These are phyloP conservation scores for Calameuta pallipes DNA, from an alignment of 2,888 invertebrate genomes.

Conservation along the genomic window DNA sequence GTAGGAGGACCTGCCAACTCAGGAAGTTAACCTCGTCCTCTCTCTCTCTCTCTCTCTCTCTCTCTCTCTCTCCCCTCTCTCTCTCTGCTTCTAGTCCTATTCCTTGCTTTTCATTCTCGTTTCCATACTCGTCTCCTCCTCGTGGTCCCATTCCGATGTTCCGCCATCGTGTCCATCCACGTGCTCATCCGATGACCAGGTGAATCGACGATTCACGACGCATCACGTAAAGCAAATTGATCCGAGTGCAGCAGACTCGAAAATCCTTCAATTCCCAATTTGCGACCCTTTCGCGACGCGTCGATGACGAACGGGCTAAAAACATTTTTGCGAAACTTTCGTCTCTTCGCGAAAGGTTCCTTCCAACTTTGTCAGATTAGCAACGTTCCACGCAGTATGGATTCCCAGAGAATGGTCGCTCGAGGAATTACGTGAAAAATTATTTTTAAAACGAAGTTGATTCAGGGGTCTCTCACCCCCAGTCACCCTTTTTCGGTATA, in stretches of 20 bases:
- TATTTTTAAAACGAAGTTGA: neutral
- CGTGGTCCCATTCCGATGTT: neutral
- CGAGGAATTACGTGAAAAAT: neutral
- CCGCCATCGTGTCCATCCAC: neutral
- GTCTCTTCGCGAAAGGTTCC: neutral
- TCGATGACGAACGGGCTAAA: neutral
- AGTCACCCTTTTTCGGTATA: neutral
- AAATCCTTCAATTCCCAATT: neutral
- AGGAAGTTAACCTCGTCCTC: neutral
- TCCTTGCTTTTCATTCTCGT: neutral
- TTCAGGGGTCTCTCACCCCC: neutral
- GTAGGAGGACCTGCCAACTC: neutral
- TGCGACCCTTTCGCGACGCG: neutral
- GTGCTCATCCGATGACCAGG: neutral
- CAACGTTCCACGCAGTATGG: neutral
- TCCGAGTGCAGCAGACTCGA: neutral
- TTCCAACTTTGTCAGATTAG: neutral
- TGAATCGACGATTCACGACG: neutral
- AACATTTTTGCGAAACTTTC: neutral
- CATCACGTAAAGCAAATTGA: neutral
- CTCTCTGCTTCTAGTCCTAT: neutral
- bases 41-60: no score
- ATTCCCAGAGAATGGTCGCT: neutral
- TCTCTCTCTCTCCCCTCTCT: no score
- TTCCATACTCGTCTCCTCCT: no score